Base-by-base conservation (phyloP, 2,113 vertebrate species). In the Sapajus apella region DNA sequence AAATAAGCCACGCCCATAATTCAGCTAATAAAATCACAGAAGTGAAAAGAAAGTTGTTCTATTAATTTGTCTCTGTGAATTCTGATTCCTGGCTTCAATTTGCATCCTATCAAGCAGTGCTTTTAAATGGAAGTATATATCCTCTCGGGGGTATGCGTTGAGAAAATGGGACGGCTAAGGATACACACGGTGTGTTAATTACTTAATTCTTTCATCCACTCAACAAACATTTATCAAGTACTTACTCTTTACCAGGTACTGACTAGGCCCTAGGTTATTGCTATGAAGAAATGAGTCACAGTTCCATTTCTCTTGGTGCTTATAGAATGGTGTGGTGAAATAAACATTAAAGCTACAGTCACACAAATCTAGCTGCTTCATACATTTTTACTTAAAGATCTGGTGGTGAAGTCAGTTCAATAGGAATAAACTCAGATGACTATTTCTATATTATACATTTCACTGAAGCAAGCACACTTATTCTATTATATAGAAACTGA, bases 151-250 rank as follows among this genome's bases (percentile, higher is more conserved):
- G 8, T 97, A 64, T 87, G 79, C 7, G 37, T 43, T 17, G 84
- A 87, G 84, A 27, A 90, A 88, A 92, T 37, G 50, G 76, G 84
- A 94, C 94, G 90, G 25, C 66, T 18, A 27, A 50, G 87, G 81
- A 85, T 88, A 94, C 87, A 82, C 76, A 45, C 3, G 37, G 92
- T 66, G 56, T 97, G 76, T 92, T 95, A 96, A 98, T 97, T 47
- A 85, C 94, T 90, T 72, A 91, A 58, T 95, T 92, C 83, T 97
- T 86, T 97, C 95, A 84, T 88, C 97, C 97, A 92, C 70, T 98
- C 94, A 17, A 76, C 96, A 97, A 97, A 97, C 90, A 90, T 79
- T 87, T 85, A 96, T 72, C 56, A 90, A 70, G 79, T 47, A 45
- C 94, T 90, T 75, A 64, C 66, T 89, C 87, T 32, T 10, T 87